Conservation (phyloP, 2,113 vertebrate genomes). For the Rhegmatorhina hoffmannsi region DNA sequence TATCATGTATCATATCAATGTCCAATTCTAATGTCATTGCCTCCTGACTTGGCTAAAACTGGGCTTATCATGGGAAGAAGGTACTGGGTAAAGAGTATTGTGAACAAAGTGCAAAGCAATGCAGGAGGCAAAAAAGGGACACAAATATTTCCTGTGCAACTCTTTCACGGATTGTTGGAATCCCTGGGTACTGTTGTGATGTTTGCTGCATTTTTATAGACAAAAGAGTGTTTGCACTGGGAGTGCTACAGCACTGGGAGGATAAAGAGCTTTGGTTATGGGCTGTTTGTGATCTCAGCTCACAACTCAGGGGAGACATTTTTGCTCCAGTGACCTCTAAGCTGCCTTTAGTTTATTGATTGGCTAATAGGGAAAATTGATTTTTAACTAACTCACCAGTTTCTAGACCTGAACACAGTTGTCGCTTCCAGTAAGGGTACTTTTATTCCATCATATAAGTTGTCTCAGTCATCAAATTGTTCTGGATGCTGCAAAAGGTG, state of each 20-base stretch:
- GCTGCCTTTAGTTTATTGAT: conserved; percentile 47
- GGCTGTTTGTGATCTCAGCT: neutral
- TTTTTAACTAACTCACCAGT: conserved; percentile 48
- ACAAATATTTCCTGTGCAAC: neutral
- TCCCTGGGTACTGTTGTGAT: neutral
- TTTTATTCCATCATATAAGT: conserved; percentile 1
- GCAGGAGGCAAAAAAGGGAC: neutral
- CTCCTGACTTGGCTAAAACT: neutral
- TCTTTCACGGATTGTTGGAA: neutral
- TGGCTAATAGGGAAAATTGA: conserved; percentile 60
- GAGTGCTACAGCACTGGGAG: neutral
- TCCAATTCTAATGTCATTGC: neutral
- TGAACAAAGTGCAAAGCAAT: neutral
- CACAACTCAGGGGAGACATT: neutral
- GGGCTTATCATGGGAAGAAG: neutral
- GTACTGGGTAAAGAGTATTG: neutral
- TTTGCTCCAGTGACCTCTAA: conserved; percentile 42
- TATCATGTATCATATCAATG: too few species aligned
- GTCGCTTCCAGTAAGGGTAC: conserved; percentile 45
- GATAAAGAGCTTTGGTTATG: neutral
- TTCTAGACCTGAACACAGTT: conserved; percentile 16
- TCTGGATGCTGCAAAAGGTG: neutral
- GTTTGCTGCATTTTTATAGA: neutral
- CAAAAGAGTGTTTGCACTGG: neutral
- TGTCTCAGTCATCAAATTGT: conserved; percentile 7